These are phyloP conservation scores for Cinara cedri DNA, from an alignment of 2,888 invertebrate species.

Conservation along the genomic window DNA sequence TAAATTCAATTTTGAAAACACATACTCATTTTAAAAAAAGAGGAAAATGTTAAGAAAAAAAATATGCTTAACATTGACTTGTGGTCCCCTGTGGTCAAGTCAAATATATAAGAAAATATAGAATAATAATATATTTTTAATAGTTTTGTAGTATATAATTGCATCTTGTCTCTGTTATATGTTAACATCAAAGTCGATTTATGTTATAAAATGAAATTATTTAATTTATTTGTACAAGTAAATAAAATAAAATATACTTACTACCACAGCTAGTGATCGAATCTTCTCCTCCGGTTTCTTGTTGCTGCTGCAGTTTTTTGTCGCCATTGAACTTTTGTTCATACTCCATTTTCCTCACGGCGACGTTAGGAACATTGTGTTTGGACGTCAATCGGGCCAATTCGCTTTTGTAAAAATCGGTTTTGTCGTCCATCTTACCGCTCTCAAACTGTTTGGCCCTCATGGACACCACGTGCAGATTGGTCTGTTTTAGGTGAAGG, in stretches of 20 bases:
- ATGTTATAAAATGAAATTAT: too few species aligned
- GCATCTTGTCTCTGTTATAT: too few species aligned
- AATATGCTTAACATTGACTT: too few species aligned
- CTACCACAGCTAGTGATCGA: constrained; percentile 33
- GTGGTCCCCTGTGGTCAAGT: too few species aligned
- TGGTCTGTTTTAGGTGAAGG: constrained; percentile 23
- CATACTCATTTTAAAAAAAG: too few species aligned
- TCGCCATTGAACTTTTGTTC: constrained; percentile 66
- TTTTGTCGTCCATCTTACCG: constrained; percentile 70
- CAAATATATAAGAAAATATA: too few species aligned
- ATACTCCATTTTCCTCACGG: constrained; percentile 74
- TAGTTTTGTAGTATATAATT: too few species aligned
- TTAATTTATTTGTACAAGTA: too few species aligned
- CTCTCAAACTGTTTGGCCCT: constrained; percentile 77
- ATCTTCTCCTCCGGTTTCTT: constrained; percentile 4
- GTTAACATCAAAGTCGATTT: too few species aligned
- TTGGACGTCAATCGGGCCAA: constrained; percentile 72
- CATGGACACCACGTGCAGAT: constrained; percentile 74
- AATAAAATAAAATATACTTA: constrained; percentile 4
- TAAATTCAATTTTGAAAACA: too few species aligned
- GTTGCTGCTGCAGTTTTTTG: constrained; percentile 23
- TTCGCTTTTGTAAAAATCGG: constrained; percentile 71
- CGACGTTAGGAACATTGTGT: constrained; percentile 76
- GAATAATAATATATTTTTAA: too few species aligned
- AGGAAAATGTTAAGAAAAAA: too few species aligned